These are phyloP conservation scores for Spodoptera picta DNA, from an alignment of 2,888 invertebrate genomes.

Conservation along the genomic window DNA sequence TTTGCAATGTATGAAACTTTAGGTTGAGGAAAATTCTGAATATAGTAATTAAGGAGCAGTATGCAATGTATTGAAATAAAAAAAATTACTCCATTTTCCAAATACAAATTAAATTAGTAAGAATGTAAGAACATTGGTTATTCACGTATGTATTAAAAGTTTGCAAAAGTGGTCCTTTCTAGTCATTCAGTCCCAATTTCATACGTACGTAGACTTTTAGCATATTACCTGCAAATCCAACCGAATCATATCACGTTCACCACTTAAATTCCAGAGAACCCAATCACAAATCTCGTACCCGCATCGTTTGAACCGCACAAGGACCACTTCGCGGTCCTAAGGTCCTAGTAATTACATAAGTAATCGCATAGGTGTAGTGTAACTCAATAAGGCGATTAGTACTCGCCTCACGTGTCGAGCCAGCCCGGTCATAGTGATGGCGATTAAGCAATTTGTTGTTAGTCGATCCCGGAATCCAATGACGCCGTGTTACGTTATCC, in stretches of 20 bases:
- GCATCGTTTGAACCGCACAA: conserved; percentile 24
- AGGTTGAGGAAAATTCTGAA: too few relatives aligned
- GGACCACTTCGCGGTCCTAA: conserved; percentile 46
- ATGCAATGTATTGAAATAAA: too few relatives aligned
- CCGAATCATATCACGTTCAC: conserved; percentile 32
- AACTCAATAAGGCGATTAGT: conserved; percentile 68
- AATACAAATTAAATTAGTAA: too few relatives aligned
- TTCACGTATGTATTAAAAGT: too few relatives aligned
- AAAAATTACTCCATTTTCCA: too few relatives aligned
- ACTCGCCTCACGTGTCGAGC: conserved; percentile 60
- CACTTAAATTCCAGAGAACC: conserved; percentile 31
- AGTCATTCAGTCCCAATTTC: too few relatives aligned
- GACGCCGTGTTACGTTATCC: conserved; percentile 21
- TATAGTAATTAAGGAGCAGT: too few relatives aligned
- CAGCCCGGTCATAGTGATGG: conserved; percentile 52
- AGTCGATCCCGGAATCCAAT: conserved; percentile 48
- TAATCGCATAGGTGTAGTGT: conserved; percentile 61
- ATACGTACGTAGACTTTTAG: not conserved
- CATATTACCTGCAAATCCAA: conserved; percentile 1
- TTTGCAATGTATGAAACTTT: too few relatives aligned
- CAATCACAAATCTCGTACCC: conserved; percentile 17
- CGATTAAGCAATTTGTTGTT: conserved; percentile 51
- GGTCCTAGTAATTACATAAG: conserved; percentile 62
- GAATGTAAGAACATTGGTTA: too few relatives aligned
- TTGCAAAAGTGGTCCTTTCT: too few relatives aligned